Evolutionary conservation across 2,113 vertebrate species (phyloP).

Genomic region (Sminthopsis crassicaudata): DNA sequence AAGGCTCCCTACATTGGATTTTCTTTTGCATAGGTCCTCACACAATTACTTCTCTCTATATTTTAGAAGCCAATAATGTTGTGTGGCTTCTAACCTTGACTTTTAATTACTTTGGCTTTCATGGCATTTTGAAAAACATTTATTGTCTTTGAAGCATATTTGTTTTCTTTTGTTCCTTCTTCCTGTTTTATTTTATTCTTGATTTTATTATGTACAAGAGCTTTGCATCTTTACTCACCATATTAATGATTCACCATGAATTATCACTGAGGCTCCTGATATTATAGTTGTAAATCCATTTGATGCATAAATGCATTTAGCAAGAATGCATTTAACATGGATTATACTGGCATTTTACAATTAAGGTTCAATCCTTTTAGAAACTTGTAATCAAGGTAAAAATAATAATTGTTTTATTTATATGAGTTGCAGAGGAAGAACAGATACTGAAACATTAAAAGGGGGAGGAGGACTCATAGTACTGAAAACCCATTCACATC

Average conservation of each 20-base stretch:
- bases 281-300: conserved; percentile 43
- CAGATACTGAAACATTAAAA: too few species aligned
- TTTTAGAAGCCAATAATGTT: background rate
- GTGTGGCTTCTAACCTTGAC: background rate
- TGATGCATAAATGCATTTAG: conserved; percentile 43
- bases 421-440: too few species aligned
- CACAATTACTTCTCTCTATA: background rate
- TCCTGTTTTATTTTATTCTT: conserved; percentile 35
- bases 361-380: background rate
- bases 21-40: conserved; percentile 9
- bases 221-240: background rate
- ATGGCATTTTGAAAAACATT: conserved; percentile 24
- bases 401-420: too few species aligned
- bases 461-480: too few species aligned
- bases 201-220: conserved; percentile 30
- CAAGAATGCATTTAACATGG: conserved; percentile 32
- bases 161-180: background rate
- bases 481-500: too few species aligned
- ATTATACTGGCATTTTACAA: conserved; percentile 18
- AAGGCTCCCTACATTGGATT: background rate
- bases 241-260: conserved; percentile 42
- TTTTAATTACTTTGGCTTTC: conserved; percentile 40
- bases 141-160: conserved; percentile 31
- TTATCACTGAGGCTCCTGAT: background rate
- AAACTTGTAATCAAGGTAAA: conserved; percentile 28